Conservation (phyloP, 2,888 invertebrate species). For the Clivina fossor region DNA sequence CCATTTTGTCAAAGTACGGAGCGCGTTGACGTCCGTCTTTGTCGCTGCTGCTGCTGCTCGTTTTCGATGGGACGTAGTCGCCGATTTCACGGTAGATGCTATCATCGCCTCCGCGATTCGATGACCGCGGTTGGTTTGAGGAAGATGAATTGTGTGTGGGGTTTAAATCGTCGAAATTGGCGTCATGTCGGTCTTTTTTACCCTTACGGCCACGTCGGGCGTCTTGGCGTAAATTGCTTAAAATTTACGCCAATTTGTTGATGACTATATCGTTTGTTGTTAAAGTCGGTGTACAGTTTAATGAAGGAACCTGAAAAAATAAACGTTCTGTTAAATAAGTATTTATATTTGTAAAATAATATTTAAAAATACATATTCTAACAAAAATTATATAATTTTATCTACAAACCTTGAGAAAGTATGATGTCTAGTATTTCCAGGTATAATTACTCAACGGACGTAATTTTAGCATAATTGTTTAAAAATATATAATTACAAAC, state of each 20-base stretch:
- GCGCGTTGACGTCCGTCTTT: slow-evolving; percentile 46
- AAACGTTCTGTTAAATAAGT: no score
- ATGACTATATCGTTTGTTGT: slow-evolving; percentile 87
- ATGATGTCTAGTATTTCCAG: no score
- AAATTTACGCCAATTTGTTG: slow-evolving; percentile 94
- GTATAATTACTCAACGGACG: no score
- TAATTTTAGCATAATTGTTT: not conserved
- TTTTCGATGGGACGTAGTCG: slow-evolving; percentile 48
- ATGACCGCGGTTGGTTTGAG: slow-evolving; percentile 40
- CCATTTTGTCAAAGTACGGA: slow-evolving; percentile 77
- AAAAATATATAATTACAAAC: slow-evolving; percentile 59
- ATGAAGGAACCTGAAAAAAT: slow-evolving; percentile 54
- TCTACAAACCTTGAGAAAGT: no score
- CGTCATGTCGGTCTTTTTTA: slow-evolving; percentile 46
- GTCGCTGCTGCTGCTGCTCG: slow-evolving; percentile 37
- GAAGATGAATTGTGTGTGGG: not conserved
- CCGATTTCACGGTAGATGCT: slow-evolving; percentile 89
- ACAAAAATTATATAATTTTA: no score
- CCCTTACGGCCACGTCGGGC: slow-evolving; percentile 69
- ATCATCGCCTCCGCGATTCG: slow-evolving; percentile 55
- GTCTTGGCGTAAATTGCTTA: slow-evolving; percentile 88
- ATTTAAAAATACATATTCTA: no score
- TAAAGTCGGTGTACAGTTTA: slow-evolving; percentile 66
- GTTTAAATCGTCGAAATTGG: slow-evolving; percentile 46
- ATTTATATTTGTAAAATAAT: no score